Base-by-base conservation (phyloP, 2,113 vertebrate genomes). In the Mormyrus lacerda region DNA sequence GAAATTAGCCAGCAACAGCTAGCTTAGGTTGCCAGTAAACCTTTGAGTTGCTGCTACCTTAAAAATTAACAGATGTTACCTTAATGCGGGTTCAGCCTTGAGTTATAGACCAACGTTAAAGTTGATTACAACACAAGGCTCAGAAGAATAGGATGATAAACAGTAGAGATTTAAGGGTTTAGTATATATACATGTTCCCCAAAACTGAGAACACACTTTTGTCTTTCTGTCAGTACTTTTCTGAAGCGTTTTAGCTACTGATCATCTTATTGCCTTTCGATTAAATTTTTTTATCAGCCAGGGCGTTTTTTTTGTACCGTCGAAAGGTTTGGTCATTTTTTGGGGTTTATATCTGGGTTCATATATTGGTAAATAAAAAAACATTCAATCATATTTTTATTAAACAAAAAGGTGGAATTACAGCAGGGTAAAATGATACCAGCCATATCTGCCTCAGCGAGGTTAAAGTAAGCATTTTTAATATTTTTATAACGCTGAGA, bases 401-500 rank as follows among this genome's bases (percentile, higher is more conserved):
- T 92, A 91, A 93, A 21, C 17, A 84, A 84, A 83, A 83, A 45
- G 82, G 39, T 47, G 44, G 82, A 84, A 84, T 84, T 84, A 84
- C 42, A 45, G 42, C 44, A 84, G 21, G 82, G 82, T 84, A 84
- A 47, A 84, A 84, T 84, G 21, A 84, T 45, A 84, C 21, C 82
- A 24, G 44, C 44, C 21, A 47, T 84, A n/a, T 27, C 82, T 84
- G 24, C 21, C 42, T 84, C 21, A 24, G 82, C 21, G 44, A 45
- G 82, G 50, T 48, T 31, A 51, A 86, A 31, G 50, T 53, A 53
- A 27, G 90, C 88, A 92, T 92, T 94, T 94, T 92, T 92, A 92
- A 93, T 93, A 95, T 93, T 93, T 90, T 90, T 91, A 42, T 79
- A 69, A 87, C 53, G 93, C 92, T 94, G 89, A 94, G 94, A 95